Evolutionary conservation across 2,797 vertebrate species (phyloP), one percentile per base, ranked within the genome.

Genomic region (Streptopelia turtur): DNA sequence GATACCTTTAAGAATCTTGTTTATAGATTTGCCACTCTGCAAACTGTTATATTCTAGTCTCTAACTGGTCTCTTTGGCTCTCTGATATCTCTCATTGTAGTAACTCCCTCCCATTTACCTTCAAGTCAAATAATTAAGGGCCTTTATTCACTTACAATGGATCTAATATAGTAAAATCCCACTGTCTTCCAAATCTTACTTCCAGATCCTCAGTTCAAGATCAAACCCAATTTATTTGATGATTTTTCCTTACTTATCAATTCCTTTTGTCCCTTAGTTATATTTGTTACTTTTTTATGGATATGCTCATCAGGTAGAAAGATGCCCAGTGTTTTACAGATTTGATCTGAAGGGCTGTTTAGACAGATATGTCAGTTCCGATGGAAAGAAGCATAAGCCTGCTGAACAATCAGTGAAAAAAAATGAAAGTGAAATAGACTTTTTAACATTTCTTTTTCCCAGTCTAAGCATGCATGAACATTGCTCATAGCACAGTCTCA

Each of bases 271-370:
- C 70, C 70, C 75, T 95, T 91, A 75, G 87, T 95, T 97, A 94
- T 91, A 94, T 97, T 96, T 97, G 95, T 96, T 93, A 81, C 82
- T 91, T 95, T 90, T 97, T 96, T 96, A 60, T 95, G 95, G 95
- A 95, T 94, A 81, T 80, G 37, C 57, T 94, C 79, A 92, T 82
- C 3, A 1, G 66, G 57, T 61, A 88, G 75, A 31, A 49, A 94
- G 91, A 93, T 90, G 80, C 60, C 85, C 52, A 43, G 9, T 72
- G 18, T 56, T 71, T 43, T 61, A 50, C 43, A 81, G 57, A 31
- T 76, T 75, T 83, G n/a, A 57, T 74, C 11, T 7, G 57, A 80
- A 70, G 65, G 24, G 11, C 17, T 87, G 31, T 80, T 65, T 75
- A 81, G 59, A 65, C 49, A 37, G 13, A 56, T 86, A 41, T 49